Conservation (phyloP, 2,888 invertebrate species). For the Cephus sareptanus region DNA sequence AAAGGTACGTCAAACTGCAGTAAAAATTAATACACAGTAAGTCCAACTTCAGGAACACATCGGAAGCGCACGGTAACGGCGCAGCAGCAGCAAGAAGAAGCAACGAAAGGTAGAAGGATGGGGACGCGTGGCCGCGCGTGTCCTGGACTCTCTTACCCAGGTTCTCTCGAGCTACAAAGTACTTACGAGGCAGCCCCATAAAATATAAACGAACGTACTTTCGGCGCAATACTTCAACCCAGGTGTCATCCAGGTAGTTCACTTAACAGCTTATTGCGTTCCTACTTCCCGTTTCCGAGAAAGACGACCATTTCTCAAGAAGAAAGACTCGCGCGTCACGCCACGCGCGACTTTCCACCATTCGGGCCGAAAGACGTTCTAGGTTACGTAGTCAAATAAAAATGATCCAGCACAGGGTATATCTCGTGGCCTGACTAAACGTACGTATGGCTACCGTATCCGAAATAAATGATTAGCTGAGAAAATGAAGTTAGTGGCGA, state of each 20-base stretch:
- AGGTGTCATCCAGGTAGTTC: constrained; percentile 29
- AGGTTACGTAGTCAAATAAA: not conserved
- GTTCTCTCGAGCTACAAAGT: not conserved
- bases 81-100: constrained; percentile 11
- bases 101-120: constrained; percentile 6
- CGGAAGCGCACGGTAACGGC: not conserved
- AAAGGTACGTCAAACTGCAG: constrained; percentile 9
- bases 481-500: constrained; percentile 42
- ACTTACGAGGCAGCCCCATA: constrained; percentile 23
- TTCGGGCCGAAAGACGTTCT: not conserved
- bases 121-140: constrained; percentile 42
- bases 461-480: constrained; percentile 3
- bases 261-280: constrained; percentile 6
- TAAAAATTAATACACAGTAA: constrained; percentile 32
- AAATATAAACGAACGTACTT: constrained; percentile 35
- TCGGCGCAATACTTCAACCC: constrained; percentile 25
- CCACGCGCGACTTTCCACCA: not conserved
- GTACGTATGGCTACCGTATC: not conserved
- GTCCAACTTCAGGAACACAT: not conserved
- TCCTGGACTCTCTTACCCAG: constrained; percentile 15
- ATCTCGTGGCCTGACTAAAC: not conserved
- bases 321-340: not conserved
- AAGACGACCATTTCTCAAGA: not conserved
- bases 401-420: not conserved
- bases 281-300: not conserved